Conservation (phyloP, 2,797 vertebrate genomes). For the Tadarida brasiliensis region DNA sequence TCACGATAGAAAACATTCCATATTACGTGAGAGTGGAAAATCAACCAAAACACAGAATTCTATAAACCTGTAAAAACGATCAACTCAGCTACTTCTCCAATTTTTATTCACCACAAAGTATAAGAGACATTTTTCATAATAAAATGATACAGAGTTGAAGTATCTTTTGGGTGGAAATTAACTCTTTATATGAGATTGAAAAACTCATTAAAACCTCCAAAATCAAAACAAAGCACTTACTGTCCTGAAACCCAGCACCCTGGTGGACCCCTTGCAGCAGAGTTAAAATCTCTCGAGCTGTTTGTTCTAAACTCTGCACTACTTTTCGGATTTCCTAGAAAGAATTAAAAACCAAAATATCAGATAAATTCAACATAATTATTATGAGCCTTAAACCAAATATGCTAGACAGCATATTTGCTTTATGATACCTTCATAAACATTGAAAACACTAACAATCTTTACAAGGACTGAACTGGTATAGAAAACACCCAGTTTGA, state of each 20-base stretch:
- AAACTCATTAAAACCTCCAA: not conserved
- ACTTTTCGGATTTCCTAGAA: conserved; percentile 96
- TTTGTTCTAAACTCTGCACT: conserved; percentile 96
- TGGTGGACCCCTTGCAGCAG: conserved; percentile 98
- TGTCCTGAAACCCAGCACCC: conserved; percentile 95
- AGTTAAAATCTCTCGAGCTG: conserved; percentile 96
- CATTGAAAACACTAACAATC: not conserved
- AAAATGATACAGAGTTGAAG: not conserved
- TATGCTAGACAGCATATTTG: not conserved
- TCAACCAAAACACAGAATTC: conserved; percentile 16
- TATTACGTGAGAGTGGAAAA: not conserved
- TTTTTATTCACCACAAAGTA: conserved; percentile 51
- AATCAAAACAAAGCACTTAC: conserved; percentile 88
- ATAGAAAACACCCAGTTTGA: not conserved
- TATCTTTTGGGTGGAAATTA: not conserved
- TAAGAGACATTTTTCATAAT: not conserved
- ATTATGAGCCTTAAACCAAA: not conserved
- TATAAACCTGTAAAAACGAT: conserved; percentile 1
- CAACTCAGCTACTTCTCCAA: not conserved
- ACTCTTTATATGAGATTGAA: not conserved
- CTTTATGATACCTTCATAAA: not conserved
- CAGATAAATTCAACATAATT: conserved; percentile 37
- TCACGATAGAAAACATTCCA: not conserved
- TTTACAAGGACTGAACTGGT: not conserved
- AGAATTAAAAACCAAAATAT: conserved; percentile 62